A percentile compares a stretch with the other conserved stretches of the same genome.
Conservation (phyloP, 2,113 vertebrate genomes). For the Tyto alba region DNA sequence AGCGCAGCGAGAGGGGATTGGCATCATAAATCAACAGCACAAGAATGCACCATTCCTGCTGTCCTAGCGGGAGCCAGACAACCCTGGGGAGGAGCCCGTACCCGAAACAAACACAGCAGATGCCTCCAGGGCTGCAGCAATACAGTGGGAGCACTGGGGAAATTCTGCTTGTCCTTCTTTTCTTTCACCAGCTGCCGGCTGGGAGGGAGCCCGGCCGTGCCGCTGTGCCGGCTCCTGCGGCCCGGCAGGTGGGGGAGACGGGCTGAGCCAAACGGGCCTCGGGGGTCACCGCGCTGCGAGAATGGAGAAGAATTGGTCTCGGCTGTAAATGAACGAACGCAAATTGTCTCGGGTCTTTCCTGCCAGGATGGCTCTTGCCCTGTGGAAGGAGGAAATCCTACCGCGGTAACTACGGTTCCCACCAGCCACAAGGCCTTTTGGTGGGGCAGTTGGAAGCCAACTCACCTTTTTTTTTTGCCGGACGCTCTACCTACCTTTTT, state of each 20-base stretch:
- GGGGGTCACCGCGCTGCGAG: not conserved
- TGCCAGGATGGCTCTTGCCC: accelerated
- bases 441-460: not conserved
- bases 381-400: not conserved
- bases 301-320: not conserved
- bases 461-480: not conserved
- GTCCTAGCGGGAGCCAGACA: not conserved
- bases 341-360: not conserved
- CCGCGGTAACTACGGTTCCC: accelerated
- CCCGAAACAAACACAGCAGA: not conserved
- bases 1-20: not conserved
- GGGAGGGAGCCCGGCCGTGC: not conserved
- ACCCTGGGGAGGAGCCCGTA: not conserved
- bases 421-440: not conserved
- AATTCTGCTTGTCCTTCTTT: not conserved
- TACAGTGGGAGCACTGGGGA: not conserved
- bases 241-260: not conserved
- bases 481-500: not conserved
- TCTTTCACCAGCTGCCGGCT: not conserved
- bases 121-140: not conserved
- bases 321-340: not conserved
- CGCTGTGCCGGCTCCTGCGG: accelerated
- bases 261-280: not conserved
- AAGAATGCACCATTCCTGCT: not conserved
- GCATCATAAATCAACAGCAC: not conserved